Base-by-base conservation (phyloP, 2,113 vertebrate genomes). In the Stomatorhinus ivindoensis region DNA sequence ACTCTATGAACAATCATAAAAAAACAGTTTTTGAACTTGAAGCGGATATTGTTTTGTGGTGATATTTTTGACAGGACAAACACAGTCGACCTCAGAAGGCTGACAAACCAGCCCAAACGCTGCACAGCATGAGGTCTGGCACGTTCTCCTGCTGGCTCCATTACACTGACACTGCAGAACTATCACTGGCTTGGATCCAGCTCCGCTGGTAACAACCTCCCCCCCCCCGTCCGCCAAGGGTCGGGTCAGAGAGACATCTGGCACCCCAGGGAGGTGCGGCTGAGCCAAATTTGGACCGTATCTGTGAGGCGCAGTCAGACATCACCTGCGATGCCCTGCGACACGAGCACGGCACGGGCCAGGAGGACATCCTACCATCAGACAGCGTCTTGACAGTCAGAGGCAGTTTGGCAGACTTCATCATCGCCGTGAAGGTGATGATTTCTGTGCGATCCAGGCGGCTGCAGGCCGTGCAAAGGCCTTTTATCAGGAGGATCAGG, bases 351-450 rank as follows among this genome's bases (percentile, higher is more conserved):
- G 24, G 47, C 47, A 48, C n/a, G 46, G 9, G 83, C 4, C 46
- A 11, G 24, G 19, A 31, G 6, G 48, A 31, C 58, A 44, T 55
- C 95, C 92, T 91, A 98, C 98, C 98, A 88, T 99, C 98, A 85
- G 98, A 99, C 89, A 99, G 98, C 0, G 98, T 99, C 95, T 98
- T 99, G 93, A 99, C 94, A 2, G 98, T 99, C 93, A 99, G 98
- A 69, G 98, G 98, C 93, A 99, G 95, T 94, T 99, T 99, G 92
- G 98, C 98, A 0, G 98, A 99, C 91, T 99, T 99, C 98, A 99
- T 99, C 98, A 99, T 99, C 0, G 98, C 98, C 11, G 98, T 99
- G 92, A 99, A 99, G 35, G 98, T 99, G 90, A 99, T 99, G 58
- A 99, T 99, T 92, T 99, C 98, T 0, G 98, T 99, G 51, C 98